Conservation (phyloP, 2,888 invertebrate species). For the Criorhina ranunculi region DNA sequence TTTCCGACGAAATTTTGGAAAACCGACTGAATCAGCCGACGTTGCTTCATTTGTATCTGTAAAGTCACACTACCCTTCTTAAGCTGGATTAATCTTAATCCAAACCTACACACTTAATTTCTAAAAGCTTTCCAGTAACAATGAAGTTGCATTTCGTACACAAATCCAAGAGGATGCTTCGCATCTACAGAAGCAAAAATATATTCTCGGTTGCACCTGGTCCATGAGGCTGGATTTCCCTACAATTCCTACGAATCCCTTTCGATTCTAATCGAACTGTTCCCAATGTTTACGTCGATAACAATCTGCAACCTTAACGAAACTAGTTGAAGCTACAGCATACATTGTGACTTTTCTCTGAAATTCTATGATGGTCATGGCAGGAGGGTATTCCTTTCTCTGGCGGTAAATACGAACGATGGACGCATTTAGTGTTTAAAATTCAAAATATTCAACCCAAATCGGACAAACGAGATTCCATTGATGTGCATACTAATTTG, state of each 20-base stretch:
- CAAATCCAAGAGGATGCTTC: too few relatives aligned
- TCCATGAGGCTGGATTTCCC: too few relatives aligned
- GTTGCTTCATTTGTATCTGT: too few relatives aligned
- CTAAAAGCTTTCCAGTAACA: too few relatives aligned
- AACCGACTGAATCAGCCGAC: too few relatives aligned
- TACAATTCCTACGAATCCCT: not conserved
- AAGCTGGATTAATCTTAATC: too few relatives aligned
- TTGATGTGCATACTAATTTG: conserved; percentile 22
- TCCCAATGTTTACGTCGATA: not conserved
- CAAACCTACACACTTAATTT: too few relatives aligned
- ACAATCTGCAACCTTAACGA: not conserved
- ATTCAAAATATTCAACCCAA: conserved; percentile 56
- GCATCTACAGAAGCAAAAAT: too few relatives aligned
- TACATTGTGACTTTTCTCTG: not conserved
- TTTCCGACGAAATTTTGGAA: too few relatives aligned
- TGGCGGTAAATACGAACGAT: conserved; percentile 16
- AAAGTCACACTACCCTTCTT: too few relatives aligned
- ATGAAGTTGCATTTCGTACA: too few relatives aligned
- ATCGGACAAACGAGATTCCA: conserved; percentile 49
- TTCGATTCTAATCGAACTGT: not conserved
- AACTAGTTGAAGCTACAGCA: not conserved
- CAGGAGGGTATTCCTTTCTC: not conserved
- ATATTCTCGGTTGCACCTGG: too few relatives aligned
- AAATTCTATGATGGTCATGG: not conserved
- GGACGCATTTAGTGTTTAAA: conserved; percentile 21